phyloP scores from a whole-genome alignment of 2,113 vertebrate species.

The Machaerirhynchus nigripectus region DNA sequence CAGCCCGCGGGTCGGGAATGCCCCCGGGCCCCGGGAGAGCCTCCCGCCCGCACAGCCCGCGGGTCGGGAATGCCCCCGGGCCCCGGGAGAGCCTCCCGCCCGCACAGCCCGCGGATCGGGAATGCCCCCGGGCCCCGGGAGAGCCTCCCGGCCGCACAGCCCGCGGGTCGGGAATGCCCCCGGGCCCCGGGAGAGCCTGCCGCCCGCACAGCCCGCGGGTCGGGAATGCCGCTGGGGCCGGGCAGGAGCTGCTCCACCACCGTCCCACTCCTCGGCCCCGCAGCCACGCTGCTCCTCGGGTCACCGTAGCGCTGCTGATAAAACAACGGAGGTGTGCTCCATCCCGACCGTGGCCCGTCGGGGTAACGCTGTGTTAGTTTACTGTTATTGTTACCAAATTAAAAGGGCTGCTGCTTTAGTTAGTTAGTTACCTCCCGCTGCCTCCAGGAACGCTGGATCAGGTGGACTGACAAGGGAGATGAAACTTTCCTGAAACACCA shows the following conservation, averaged over 20 bases:
- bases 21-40: not conserved
- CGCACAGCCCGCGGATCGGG: too few relatives aligned
- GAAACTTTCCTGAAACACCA: not conserved
- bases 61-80: not conserved
- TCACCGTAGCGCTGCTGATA: rapidly evolving
- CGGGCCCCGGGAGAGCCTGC: not conserved
- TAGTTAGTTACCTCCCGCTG: not conserved
- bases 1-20: too few relatives aligned
- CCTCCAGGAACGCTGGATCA: not conserved
- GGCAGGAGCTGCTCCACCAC: not conserved
- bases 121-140: not conserved
- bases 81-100: not conserved
- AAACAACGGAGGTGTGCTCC: too few relatives aligned
- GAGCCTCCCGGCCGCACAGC: not conserved
- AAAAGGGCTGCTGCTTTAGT: not conserved
- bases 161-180: not conserved
- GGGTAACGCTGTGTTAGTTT: not conserved
- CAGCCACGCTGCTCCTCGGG: not conserved
- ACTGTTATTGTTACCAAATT: not conserved
- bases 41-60: not conserved
- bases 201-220: too few relatives aligned
- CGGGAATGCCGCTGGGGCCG: not conserved
- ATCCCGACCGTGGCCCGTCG: not conserved
- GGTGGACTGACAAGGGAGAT: not conserved
- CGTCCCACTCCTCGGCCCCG: rapidly evolving